Evolutionary conservation across 2,888 invertebrate genomes (phyloP).

Genomic region (Drosophila acutilabella): DNA sequence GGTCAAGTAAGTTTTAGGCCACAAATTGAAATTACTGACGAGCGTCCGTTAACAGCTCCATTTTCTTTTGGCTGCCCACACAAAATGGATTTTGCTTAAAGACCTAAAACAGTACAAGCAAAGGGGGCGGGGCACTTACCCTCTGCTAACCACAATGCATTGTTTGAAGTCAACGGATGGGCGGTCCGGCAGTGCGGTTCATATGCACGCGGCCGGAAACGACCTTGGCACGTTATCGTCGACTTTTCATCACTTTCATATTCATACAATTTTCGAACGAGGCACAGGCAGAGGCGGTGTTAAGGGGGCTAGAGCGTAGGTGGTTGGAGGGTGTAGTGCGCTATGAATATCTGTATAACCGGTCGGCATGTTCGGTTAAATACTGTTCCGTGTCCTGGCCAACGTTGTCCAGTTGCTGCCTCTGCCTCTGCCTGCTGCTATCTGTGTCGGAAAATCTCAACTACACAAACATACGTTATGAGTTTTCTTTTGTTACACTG

Average conservation of each 20-base stretch:
- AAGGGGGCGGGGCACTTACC: not conserved
- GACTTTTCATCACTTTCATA: slow-evolving; percentile 81
- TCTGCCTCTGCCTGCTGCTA: slow-evolving; percentile 41
- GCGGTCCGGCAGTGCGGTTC: slow-evolving; percentile 58
- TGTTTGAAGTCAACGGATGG: slow-evolving; percentile 55
- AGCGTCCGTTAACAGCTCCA: slow-evolving; percentile 62
- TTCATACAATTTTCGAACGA: slow-evolving; percentile 76
- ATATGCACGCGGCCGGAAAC: slow-evolving; percentile 82
- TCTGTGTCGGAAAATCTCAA: slow-evolving; percentile 78
- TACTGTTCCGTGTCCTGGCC: slow-evolving; percentile 24
- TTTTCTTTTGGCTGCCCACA: slow-evolving; percentile 46
- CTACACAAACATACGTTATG: slow-evolving; percentile 73
- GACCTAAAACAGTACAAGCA: slow-evolving; percentile 33
- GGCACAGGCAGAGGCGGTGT: not conserved
- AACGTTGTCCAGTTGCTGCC: slow-evolving; percentile 32
- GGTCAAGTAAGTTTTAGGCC: slow-evolving; percentile 2
- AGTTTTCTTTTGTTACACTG: slow-evolving; percentile 72
- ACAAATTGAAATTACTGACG: slow-evolving; percentile 72
- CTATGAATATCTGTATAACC: slow-evolving; percentile 45
- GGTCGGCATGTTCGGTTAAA: slow-evolving; percentile 34
- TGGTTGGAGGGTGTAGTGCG: slow-evolving; percentile 3
- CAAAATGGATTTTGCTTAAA: slow-evolving; percentile 65
- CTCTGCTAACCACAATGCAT: slow-evolving; percentile 68
- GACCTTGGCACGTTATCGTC: slow-evolving; percentile 81
- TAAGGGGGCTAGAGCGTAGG: not conserved